These are phyloP conservation scores for Cyprinodon diabolis DNA, from an alignment of 2,797 vertebrate species.

Conservation along the genomic window DNA sequence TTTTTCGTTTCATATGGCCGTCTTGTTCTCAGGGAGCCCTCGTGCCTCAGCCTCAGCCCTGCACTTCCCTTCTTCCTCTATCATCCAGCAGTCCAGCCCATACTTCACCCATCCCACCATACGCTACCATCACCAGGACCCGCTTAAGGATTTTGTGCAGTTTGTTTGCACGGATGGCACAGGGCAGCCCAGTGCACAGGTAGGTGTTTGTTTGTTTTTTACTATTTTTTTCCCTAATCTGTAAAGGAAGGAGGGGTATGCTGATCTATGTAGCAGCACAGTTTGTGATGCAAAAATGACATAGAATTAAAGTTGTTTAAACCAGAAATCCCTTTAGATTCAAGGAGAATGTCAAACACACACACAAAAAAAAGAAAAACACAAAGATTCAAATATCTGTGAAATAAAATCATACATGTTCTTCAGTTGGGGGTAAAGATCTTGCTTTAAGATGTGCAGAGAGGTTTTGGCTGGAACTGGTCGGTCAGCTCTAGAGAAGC, in stretches of 20 bases:
- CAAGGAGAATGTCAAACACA: constrained; percentile 18
- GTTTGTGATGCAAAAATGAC: constrained; percentile 9
- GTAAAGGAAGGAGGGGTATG: constrained; percentile 3
- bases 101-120: constrained; percentile 98
- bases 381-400: constrained; percentile 15
- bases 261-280: not conserved
- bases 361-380: not conserved
- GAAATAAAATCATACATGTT: not conserved
- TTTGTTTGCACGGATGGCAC: constrained; percentile 95
- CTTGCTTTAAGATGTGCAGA: constrained; percentile 15
- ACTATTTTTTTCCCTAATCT: not conserved
- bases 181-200: constrained; percentile 91
- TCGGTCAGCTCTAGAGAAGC: not conserved
- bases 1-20: constrained; percentile 39
- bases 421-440: constrained; percentile 11
- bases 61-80: constrained; percentile 95
- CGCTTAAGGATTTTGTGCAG: constrained; percentile 98
- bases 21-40: constrained; percentile 85
- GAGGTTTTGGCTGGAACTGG: constrained; percentile 7
- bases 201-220: constrained; percentile 64
- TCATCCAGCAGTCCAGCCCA: constrained; percentile 96
- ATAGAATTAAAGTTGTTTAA: not conserved
- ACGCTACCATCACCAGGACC: constrained; percentile 98
- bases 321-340: not conserved
- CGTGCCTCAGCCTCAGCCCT: constrained; percentile 93